Conservation (phyloP, 2,888 invertebrate species). For the Leucoma salicis region DNA sequence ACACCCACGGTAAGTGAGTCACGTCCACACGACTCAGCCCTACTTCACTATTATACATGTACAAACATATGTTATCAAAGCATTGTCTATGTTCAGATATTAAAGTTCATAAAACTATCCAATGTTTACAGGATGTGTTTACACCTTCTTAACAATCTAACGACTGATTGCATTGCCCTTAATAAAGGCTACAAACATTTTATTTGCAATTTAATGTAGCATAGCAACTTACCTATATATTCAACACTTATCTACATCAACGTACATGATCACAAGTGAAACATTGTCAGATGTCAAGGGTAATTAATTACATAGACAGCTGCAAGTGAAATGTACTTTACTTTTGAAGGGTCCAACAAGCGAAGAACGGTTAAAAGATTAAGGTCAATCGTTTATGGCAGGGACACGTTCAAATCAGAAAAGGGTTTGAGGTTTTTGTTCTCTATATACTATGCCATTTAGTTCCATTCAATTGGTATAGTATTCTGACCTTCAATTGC, state of each 20-base stretch:
- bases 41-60: slow-evolving; percentile 17
- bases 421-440: slow-evolving; percentile 34
- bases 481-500: slow-evolving; percentile 30
- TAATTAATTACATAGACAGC: slow-evolving; percentile 24
- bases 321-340: slow-evolving; percentile 18
- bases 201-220: no score
- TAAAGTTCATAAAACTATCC: no score
- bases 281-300: slow-evolving; percentile 11
- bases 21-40: slow-evolving; percentile 39
- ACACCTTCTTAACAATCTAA: slow-evolving; percentile 41
- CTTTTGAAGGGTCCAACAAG: slow-evolving; percentile 31
- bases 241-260: slow-evolving; percentile 18
- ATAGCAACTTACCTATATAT: slow-evolving; percentile 12
- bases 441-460: slow-evolving; percentile 7
- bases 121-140: slow-evolving; percentile 50
- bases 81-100: no score
- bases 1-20: slow-evolving; percentile 64
- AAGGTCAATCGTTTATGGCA: slow-evolving; percentile 35
- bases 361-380: slow-evolving; percentile 33
- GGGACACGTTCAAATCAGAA: slow-evolving; percentile 32
- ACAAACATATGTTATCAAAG: slow-evolving; percentile 8
- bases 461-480: slow-evolving; percentile 34
- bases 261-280: slow-evolving; percentile 12
- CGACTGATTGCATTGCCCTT: no score
- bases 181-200: no score